These are phyloP conservation scores for Drosophila gunungcola DNA, from an alignment of 1,140 invertebrate species.

Conservation along the genomic window DNA sequence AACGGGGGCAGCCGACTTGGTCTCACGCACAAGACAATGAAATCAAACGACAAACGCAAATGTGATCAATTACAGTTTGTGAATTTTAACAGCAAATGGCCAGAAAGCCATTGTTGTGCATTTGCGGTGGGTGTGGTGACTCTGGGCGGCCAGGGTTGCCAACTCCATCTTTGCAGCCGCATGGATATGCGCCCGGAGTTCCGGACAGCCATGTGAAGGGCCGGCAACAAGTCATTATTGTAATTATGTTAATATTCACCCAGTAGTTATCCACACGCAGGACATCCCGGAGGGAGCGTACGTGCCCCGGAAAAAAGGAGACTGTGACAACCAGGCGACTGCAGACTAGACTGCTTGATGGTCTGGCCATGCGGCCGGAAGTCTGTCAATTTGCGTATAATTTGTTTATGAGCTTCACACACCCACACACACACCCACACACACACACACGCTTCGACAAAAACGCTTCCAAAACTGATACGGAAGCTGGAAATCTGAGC, in stretches of 20 bases:
- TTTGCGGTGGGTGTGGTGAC: constrained; percentile 40
- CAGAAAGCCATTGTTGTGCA: constrained; percentile 56
- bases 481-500: constrained; percentile 55
- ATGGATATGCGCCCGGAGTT: constrained; percentile 46
- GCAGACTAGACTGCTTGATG: constrained; percentile 34
- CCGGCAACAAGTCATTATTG: constrained; percentile 74
- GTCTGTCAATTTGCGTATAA: constrained; percentile 77
- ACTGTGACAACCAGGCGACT: constrained; percentile 19
- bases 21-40: constrained; percentile 69
- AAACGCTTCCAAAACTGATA: constrained; percentile 35
- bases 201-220: constrained; percentile 18
- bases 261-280: not conserved
- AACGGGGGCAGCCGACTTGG: constrained; percentile 7
- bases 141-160: constrained; percentile 4
- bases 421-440: constrained; percentile 40
- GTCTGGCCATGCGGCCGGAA: constrained; percentile 42
- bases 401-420: constrained; percentile 75
- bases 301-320: constrained; percentile 21
- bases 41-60: constrained; percentile 78
- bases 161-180: constrained; percentile 14
- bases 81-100: constrained; percentile 64
- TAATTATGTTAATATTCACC: constrained; percentile 74
- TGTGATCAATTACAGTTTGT: constrained; percentile 79
- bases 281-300: not conserved
- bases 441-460: constrained; percentile 4